Base-by-base conservation (phyloP, 2,888 invertebrate genomes). In the Drosophila rubida region DNA sequence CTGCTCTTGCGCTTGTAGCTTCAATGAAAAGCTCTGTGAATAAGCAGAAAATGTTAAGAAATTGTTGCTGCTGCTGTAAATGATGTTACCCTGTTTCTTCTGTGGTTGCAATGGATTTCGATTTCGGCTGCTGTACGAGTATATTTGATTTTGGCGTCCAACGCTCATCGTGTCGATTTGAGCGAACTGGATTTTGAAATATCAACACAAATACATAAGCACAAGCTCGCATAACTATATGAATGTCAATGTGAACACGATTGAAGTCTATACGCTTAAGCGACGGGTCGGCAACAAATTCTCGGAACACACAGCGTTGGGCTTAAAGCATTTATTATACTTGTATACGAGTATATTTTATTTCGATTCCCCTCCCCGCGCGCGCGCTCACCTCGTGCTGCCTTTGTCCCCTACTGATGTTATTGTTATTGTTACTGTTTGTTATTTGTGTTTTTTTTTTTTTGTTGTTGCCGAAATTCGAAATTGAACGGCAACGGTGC, bases 131-230 rank as follows among this genome's bases (percentile, higher is more conserved):
- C 45, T n/a, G 35, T 22, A 27, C 42, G 45, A 55, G 76, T 63
- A 54, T 65, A 39, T 61, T 50, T 54, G 39, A 64, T 39, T 44
- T 63, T 30, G 25, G 23, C n/a, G 22, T 22, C 55, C 48, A 22
- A 41, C n/a, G 37, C 41, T 32, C 57, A 54, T 62, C 59, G 64
- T 61, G 58, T 64, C 19, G 66, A 58, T 69, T 63, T 75, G 16
- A 48, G n/a, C 45, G 70, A 74, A 74, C 54, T 65, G 71, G 71
- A 70, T 60, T 59, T 59, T 63, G 45, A 50, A 61, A 61, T 59
- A 64, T n/a, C 16, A 23, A 60, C n/a, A n/a, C n/a, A n/a, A 64
- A 69, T 45, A 32, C 27, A 42, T 39, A 22, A 45, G 19, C 27
- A 19, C 39, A 35, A 49, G 41, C 13, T 39, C 46, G n/a, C 35